Percentiles rank a stretch among this genome's conserved stretches.
These are phyloP conservation scores for Apodemus speciosus DNA, from an alignment of 2,113 vertebrate species.

Conservation along the genomic window DNA sequence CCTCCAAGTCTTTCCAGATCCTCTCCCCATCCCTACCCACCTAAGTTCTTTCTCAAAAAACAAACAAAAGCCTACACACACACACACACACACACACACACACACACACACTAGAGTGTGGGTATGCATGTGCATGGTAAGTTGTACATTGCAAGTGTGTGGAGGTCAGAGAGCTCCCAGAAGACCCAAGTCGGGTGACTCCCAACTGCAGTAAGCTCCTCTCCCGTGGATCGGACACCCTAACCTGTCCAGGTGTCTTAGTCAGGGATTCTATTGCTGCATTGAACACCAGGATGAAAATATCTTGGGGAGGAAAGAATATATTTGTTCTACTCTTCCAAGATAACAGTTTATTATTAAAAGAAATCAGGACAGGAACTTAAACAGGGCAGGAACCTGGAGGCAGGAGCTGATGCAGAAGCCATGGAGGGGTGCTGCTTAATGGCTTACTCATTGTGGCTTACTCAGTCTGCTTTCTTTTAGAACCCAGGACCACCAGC, in stretches of 20 bases:
- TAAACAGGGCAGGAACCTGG: background rate
- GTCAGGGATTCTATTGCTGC: background rate
- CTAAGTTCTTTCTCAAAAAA: background rate
- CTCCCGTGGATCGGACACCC: background rate
- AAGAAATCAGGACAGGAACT: background rate
- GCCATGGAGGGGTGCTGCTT: no score
- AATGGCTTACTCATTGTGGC: background rate
- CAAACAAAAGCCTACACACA: background rate
- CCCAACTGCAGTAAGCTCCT: background rate
- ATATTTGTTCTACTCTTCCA: background rate
- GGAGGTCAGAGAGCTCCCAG: background rate
- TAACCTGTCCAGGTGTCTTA: background rate
- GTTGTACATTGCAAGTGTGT: background rate
- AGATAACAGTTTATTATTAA: background rate
- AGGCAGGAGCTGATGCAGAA: background rate
- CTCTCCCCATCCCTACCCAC: background rate
- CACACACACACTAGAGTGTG: background rate
- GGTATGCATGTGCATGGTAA: background rate
- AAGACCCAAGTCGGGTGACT: background rate
- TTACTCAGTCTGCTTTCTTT: background rate
- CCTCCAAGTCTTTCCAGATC: background rate
- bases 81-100: background rate
- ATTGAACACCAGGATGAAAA: background rate
- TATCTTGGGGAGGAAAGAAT: background rate
- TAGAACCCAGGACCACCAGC: background rate